Conservation (phyloP, 2,113 vertebrate genomes). For the Micronycteris hirsuta region DNA sequence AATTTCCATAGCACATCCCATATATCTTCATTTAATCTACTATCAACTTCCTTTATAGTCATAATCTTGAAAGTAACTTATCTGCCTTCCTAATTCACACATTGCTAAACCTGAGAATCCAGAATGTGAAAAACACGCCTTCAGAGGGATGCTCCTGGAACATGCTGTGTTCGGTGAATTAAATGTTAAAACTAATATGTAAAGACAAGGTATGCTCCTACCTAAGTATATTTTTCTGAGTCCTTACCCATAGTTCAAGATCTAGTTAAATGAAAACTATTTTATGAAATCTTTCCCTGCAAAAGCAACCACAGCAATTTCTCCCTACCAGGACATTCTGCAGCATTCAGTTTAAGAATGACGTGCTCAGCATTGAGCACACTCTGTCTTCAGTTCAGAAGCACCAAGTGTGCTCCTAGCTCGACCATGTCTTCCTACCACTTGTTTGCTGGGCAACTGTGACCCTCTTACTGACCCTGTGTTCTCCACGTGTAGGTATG, state of each 20-base stretch:
- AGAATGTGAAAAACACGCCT: neutral
- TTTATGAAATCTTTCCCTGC: neutral
- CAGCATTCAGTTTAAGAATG: neutral
- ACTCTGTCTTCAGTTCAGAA: neutral
- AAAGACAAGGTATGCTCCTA: neutral
- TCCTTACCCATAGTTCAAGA: neutral
- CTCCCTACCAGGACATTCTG: neutral
- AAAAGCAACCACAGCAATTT: neutral
- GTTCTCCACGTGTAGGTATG: neutral
- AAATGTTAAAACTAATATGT: neutral
- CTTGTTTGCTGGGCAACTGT: neutral
- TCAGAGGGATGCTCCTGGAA: neutral
- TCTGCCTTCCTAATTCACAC: neutral
- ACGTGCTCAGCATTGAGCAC: neutral
- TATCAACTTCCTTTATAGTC: neutral
- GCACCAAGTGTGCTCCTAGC: neutral
- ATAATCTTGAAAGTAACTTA: neutral
- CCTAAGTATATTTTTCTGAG: neutral
- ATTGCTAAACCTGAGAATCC: neutral
- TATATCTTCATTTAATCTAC: neutral
- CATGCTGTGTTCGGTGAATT: neutral
- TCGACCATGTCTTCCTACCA: neutral
- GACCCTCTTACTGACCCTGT: neutral
- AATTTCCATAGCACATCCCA: neutral
- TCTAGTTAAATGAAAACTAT: constrained; percentile 22